Base-by-base conservation (phyloP, 2,113 vertebrate genomes). In the Amia ocellicauda region DNA sequence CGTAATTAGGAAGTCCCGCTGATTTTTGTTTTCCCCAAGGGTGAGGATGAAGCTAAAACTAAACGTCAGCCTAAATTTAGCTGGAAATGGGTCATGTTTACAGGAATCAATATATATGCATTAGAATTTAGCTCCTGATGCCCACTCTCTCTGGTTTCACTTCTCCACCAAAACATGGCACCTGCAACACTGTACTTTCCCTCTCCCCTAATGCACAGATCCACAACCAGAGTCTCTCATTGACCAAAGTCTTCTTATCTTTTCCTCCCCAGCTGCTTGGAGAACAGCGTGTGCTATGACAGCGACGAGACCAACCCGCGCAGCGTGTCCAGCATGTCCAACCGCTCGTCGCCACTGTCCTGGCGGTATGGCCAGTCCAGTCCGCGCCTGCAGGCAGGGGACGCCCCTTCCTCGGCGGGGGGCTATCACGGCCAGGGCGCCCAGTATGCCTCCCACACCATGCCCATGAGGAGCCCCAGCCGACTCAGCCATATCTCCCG, bases 351-450 rank as follows among this genome's bases (percentile, higher is more conserved):
- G 0, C 96, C 94, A 0, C 77, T 98, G 24, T 97, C 94, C 2
- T 97, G 96, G 95, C 93, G 92, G 68, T 94, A 97, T 0, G 94
- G 95, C 60, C 94, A 97, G 74, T 91, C 96, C 4, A 98, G 96
- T 70, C 96, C 96, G 0, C 89, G 96, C 8, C 86, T 98, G 67
- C 96, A 98, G 84, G 96, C 96, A 0, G 96, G 96, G 0, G 96
- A 97, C 0, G 95, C 96, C 0, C 96, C 95, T 0, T 98, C 96
- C 0, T 92, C 94, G 0, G 92, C 92, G 2, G 95, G 91, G 0
- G 81, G 87, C 1, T 96, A 93, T 77, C 88, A 89, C 0, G 88
- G 86, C 0, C 91, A 93, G 78, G 76, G 86, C 0, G 74, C 91
- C 0, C 94, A 91, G 74, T 99, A 93, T 66, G 89, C 91, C 2